These are phyloP conservation scores for Heteronetta atricapilla DNA, from an alignment of 2,113 vertebrate genomes.

Conservation along the genomic window DNA sequence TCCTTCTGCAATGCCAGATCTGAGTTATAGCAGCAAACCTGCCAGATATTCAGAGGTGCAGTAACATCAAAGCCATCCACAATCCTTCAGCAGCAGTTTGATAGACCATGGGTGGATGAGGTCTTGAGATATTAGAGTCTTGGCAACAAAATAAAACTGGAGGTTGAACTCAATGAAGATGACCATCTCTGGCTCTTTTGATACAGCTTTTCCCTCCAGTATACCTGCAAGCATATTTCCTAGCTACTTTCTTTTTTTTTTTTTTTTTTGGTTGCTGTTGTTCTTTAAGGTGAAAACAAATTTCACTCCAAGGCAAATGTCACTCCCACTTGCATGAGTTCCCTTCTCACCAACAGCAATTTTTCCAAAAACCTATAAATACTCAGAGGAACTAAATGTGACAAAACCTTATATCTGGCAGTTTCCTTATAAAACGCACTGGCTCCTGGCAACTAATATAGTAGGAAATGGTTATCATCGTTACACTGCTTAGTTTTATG, in stretches of 20 bases:
- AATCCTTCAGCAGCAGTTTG: neutral
- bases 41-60: neutral
- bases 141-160: neutral
- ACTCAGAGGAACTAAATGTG: neutral
- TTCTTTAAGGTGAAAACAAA: neutral
- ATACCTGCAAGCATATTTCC: neutral
- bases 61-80: neutral
- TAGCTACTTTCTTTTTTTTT: neutral
- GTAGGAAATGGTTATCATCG: neutral
- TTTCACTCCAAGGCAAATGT: constrained; percentile 12
- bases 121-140: neutral
- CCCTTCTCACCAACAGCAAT: neutral
- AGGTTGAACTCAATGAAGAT: neutral
- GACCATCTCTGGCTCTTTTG: neutral
- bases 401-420: neutral
- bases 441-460: constrained; percentile 4
- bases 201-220: neutral
- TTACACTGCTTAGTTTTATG: constrained; percentile 44
- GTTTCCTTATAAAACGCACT: neutral
- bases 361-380: neutral
- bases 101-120: neutral
- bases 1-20: neutral
- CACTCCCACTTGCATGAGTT: neutral
- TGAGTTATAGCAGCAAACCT: neutral
- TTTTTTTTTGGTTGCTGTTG: neutral